phyloP scores from a whole-genome alignment of 1,140 invertebrate genomes.

The Stegodyphus mimosarum region DNA sequence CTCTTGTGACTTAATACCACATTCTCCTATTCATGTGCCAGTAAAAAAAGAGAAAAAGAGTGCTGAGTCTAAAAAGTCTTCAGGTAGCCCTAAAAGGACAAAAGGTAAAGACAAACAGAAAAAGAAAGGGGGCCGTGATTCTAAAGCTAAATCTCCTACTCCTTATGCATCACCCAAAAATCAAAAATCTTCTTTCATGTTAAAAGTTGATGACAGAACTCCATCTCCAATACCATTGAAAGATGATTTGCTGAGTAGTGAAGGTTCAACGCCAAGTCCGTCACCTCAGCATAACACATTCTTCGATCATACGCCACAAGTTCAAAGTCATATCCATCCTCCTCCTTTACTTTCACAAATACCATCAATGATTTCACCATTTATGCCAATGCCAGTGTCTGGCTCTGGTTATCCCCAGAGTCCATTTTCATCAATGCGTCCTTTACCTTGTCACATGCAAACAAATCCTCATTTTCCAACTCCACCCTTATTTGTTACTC shows the following conservation, averaged over 20 bases:
- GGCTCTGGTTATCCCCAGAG: conserved; percentile 6
- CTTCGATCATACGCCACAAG: conserved; percentile 33
- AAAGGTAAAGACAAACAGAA: conserved; percentile 53
- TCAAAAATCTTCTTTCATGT: conserved; percentile 32
- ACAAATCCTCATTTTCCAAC: conserved; percentile 57
- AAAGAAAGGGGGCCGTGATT: conserved; percentile 39
- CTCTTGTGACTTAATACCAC: conserved; percentile 72
- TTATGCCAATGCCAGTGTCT: conserved; percentile 24
- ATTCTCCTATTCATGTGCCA: conserved; percentile 71
- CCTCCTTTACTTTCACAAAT: conserved; percentile 29
- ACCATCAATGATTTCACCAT: conserved; percentile 39
- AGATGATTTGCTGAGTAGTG: conserved; percentile 47
- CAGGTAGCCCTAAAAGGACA: conserved; percentile 48
- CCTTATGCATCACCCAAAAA: conserved; percentile 28
- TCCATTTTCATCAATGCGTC: conserved; percentile 39
- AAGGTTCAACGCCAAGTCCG: conserved; percentile 31
- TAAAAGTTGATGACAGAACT: conserved; percentile 46
- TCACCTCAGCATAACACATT: conserved; percentile 20
- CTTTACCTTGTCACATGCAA: conserved; percentile 17
- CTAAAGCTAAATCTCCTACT: conserved; percentile 39
- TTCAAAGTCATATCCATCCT: background rate
- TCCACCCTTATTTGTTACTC: conserved; percentile 56
- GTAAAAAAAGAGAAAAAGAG: conserved; percentile 66
- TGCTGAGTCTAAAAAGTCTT: conserved; percentile 30
- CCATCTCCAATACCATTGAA: conserved; percentile 34